Percentiles rank a stretch among this genome's conserved stretches.
Evolutionary conservation across 2,888 invertebrate genomes (phyloP).

Genomic region (Meliscaeva auricollis): DNA sequence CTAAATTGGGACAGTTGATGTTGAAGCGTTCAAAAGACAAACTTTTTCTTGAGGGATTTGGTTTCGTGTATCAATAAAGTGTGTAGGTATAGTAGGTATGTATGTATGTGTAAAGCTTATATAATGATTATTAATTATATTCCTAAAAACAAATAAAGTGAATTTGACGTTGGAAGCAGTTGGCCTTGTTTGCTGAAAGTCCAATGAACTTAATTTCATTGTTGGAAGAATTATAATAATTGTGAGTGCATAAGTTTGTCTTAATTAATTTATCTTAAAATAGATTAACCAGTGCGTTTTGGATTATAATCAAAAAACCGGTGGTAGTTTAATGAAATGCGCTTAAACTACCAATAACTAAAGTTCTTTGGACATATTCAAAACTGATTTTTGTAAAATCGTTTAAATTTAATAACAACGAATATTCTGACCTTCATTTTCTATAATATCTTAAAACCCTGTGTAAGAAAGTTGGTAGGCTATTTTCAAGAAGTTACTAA

Average conservation of each 20-base stretch:
- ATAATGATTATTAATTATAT: constrained; percentile 9
- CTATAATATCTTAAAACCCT: too few species aligned
- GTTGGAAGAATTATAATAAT: neutral
- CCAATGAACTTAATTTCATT: neutral
- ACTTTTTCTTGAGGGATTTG: neutral
- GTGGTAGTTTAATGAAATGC: too few species aligned
- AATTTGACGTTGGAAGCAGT: neutral
- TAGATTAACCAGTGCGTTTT: too few species aligned
- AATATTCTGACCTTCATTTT: too few species aligned
- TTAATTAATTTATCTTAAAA: neutral
- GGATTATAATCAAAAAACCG: too few species aligned
- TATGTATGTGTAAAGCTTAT: neutral
- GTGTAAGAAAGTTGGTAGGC: too few species aligned
- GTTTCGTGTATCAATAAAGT: neutral
- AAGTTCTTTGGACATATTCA: too few species aligned
- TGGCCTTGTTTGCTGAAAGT: neutral
- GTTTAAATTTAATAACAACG: too few species aligned
- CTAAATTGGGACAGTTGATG: constrained; percentile 4
- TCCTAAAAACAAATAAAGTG: neutral
- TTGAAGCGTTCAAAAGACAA: neutral
- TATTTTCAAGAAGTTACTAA: too few species aligned
- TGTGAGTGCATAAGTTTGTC: neutral
- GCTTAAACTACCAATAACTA: too few species aligned
- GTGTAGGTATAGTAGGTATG: neutral
- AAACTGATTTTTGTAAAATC: too few species aligned